Conservation (phyloP, 2,113 vertebrate genomes). For the Pseudolaguvia tuberculata region DNA sequence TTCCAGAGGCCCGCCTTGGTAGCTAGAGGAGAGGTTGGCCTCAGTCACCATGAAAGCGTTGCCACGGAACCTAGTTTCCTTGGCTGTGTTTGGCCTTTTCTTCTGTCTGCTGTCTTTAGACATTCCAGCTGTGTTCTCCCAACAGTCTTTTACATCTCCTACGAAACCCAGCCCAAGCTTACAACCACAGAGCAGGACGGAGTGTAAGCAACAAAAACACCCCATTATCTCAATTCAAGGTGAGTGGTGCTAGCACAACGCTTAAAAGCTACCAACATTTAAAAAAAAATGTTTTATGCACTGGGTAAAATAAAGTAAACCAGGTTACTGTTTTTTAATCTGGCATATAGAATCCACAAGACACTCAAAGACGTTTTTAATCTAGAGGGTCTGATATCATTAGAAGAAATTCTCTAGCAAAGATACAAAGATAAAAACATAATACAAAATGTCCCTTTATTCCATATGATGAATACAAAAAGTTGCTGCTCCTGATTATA, state of each 20-base stretch:
- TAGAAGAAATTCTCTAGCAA: not conserved
- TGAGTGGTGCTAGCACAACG: slow-evolving; percentile 62
- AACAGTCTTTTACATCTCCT: slow-evolving; percentile 59
- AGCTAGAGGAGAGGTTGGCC: slow-evolving; percentile 72
- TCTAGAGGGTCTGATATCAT: no score
- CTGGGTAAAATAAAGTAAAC: not conserved
- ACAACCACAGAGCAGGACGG: slow-evolving; percentile 56
- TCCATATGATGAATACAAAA: no score
- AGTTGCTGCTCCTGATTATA: not conserved
- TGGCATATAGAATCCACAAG: not conserved
- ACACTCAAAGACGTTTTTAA: not conserved
- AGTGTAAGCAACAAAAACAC: slow-evolving; percentile 83
- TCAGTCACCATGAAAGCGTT: slow-evolving; percentile 80
- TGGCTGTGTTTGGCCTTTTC: slow-evolving; percentile 73
- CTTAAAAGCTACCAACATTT: not conserved
- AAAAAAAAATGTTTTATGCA: not conserved
- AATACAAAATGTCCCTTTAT: not conserved
- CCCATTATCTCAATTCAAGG: slow-evolving; percentile 88
- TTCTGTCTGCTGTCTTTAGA: slow-evolving; percentile 60
- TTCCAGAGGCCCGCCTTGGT: slow-evolving; percentile 69
- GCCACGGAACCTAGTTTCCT: slow-evolving; percentile 69
- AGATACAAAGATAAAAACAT: no score
- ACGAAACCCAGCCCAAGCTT: slow-evolving; percentile 55
- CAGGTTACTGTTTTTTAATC: no score
- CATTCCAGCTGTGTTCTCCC: slow-evolving; percentile 65